A percentile compares a stretch with the other conserved stretches of the same genome.
Conservation (phyloP, 2,113 vertebrate species). For the Shinisaurus crocodilurus region DNA sequence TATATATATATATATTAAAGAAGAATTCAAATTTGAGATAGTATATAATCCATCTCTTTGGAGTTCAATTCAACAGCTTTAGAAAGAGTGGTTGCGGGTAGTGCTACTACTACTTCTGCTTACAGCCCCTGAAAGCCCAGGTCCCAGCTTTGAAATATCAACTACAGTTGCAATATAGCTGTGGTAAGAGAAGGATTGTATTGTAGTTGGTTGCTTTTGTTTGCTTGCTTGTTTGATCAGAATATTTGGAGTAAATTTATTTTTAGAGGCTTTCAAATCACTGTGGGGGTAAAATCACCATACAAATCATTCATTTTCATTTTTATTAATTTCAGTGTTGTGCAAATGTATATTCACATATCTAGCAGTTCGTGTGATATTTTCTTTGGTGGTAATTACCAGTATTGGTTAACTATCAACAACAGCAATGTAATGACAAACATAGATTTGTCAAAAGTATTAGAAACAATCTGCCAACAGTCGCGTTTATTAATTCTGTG, state of each 20-base stretch:
- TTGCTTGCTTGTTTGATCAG: not conserved
- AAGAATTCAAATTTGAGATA: too few relatives aligned
- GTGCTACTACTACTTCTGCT: not conserved
- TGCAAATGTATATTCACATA: not conserved
- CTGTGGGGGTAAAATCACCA: not conserved
- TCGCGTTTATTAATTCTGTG: conserved; percentile 11
- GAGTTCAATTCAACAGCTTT: not conserved
- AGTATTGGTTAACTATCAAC: not conserved
- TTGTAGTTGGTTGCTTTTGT: not conserved
- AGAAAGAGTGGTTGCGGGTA: not conserved
- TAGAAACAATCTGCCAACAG: not conserved
- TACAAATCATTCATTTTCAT: not conserved
- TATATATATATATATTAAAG: too few relatives aligned
- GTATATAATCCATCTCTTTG: not conserved
- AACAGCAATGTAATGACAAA: not conserved
- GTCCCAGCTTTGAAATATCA: not conserved
- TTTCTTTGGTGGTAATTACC: not conserved
- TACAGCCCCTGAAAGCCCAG: not conserved
- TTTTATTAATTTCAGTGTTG: not conserved
- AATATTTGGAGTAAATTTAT: not conserved
- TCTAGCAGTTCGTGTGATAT: not conserved
- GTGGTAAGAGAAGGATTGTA: not conserved
- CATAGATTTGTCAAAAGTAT: not conserved
- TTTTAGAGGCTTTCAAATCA: not conserved
- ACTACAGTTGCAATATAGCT: not conserved